These are phyloP conservation scores for Oncorhynchus clarkii DNA, from an alignment of 2,113 vertebrate species.

Conservation along the genomic window DNA sequence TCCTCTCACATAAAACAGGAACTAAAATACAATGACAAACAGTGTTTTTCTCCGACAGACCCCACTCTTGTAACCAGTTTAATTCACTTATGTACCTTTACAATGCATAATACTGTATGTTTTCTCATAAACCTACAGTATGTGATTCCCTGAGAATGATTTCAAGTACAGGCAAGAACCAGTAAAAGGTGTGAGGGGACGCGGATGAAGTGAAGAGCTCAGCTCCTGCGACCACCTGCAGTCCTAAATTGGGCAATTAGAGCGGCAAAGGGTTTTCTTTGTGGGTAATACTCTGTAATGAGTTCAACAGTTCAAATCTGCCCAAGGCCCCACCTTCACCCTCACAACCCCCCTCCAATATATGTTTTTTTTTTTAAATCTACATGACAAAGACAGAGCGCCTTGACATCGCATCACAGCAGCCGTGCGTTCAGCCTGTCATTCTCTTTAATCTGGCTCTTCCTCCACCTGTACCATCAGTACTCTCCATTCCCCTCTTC, in stretches of 20 bases:
- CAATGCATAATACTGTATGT: constrained; percentile 27
- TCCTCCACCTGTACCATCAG: constrained; percentile 22
- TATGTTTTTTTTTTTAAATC: not conserved
- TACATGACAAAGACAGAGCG: constrained; percentile 24
- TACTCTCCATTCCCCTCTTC: constrained; percentile 8
- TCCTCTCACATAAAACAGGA: not conserved
- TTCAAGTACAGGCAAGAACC: not conserved
- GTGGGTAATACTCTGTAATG: constrained; percentile 65
- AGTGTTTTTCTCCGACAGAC: no score
- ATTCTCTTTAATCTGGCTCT: constrained; percentile 59
- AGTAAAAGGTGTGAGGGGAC: constrained; percentile 45
- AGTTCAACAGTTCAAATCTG: constrained; percentile 62
- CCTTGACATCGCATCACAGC: constrained; percentile 4
- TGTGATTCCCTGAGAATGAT: not conserved
- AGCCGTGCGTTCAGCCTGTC: constrained; percentile 38
- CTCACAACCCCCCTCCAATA: not conserved
- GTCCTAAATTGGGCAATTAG: constrained; percentile 67
- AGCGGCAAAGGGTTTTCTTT: constrained; percentile 61
- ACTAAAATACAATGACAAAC: not conserved
- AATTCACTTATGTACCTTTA: no score
- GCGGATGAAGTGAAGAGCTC: not conserved
- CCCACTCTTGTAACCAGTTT: no score
- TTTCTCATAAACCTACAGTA: constrained; percentile 19
- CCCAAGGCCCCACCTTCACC: constrained; percentile 22
- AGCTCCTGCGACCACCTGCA: constrained; percentile 64